Base-by-base conservation (phyloP, 92 coral and sea anemone species). In the Hydrozoanthus gracilis region DNA sequence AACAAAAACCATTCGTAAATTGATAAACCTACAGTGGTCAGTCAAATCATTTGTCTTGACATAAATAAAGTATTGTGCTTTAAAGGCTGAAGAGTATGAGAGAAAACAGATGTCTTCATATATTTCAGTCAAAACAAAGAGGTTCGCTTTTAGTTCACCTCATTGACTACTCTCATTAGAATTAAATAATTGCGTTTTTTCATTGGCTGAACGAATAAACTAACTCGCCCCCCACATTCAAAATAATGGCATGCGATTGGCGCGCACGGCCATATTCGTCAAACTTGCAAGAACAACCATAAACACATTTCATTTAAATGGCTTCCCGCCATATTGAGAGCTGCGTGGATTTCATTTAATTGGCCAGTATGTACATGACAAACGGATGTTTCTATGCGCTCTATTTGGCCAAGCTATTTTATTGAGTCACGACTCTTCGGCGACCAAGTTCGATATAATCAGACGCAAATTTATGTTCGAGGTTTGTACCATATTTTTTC, bases 351-450 rank as follows among this genome's bases (percentile, higher is more conserved):
- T 78, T 66, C 71, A 84, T 91, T 70, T 91, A 73, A 91, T 91
- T 91, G 93, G 93, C 87, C 65, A 54, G 73, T 46, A 67, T 18
- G 61, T n/a, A 14, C 14, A 18, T 51, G 70, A 83, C 82, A 73
- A 91, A 78, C 93, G 93, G 93, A 91, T 87, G 93, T 91, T 87
- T 56, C 77, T 50, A 51, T 83, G 44, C 46, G 79, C 77, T 86
- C 76, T 61, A 64, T 79, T 88, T 61, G 27, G 51, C 49, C 46
- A 27, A 80, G 55, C 11, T 64, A 15, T 12, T 80, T 80, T 35
- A 60, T 80, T 64, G 49, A 64, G 85, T 80, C 85, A 80, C 72
- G 72, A 62, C 58, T 65, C 60, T 17, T 65, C 85, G 66, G 17
- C 83, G 64, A 49, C 39, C 46, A 5, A 27, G 60, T 27, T 62